phyloP scores from a whole-genome alignment of 2,888 invertebrate genomes.

The Caenorhabditis sp. region DNA sequence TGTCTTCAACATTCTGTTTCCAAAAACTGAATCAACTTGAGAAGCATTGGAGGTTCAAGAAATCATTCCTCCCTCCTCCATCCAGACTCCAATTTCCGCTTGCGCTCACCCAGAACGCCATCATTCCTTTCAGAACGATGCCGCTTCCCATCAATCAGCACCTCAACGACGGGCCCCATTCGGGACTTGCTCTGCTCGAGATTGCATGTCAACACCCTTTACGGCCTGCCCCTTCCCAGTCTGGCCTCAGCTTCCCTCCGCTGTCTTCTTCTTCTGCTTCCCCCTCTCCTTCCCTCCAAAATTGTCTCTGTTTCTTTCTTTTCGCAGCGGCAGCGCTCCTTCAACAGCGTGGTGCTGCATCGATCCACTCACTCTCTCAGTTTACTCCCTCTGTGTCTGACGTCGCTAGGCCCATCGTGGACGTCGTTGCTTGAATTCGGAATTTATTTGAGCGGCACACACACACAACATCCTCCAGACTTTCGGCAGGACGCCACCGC shows the following conservation, averaged over 20 bases:
- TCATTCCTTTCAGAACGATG: slow-evolving; percentile 1
- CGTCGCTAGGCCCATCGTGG: slow-evolving; percentile 15
- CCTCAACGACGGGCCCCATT: slow-evolving; percentile 9
- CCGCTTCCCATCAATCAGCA: slow-evolving; percentile 30
- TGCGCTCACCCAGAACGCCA: slow-evolving; percentile 1
- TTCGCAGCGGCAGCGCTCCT: slow-evolving; percentile 18
- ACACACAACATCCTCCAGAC: slow-evolving; percentile 29
- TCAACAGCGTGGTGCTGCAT: slow-evolving; percentile 27
- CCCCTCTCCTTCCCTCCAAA: slow-evolving; percentile 28
- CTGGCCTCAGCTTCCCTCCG: slow-evolving; percentile 4
- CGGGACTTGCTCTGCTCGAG: slow-evolving; percentile 14
- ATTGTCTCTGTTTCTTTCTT: slow-evolving; percentile 42
- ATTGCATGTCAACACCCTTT: slow-evolving; percentile 60
- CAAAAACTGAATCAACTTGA: not conserved
- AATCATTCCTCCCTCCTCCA: no score
- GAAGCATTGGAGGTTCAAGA: not conserved
- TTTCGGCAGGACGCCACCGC: slow-evolving; percentile 18
- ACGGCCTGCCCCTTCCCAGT: slow-evolving; percentile 7
- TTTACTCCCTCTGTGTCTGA: slow-evolving; percentile 34
- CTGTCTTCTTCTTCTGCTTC: slow-evolving; percentile 7
- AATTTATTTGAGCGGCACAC: slow-evolving; percentile 58
- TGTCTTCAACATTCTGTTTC: no score
- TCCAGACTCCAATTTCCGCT: not conserved
- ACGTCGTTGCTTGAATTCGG: slow-evolving; percentile 55
- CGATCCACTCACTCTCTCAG: slow-evolving; percentile 38